These are phyloP conservation scores for Caenorhabditis japonica DNA, from an alignment of 2,888 invertebrate species.

Conservation along the genomic window DNA sequence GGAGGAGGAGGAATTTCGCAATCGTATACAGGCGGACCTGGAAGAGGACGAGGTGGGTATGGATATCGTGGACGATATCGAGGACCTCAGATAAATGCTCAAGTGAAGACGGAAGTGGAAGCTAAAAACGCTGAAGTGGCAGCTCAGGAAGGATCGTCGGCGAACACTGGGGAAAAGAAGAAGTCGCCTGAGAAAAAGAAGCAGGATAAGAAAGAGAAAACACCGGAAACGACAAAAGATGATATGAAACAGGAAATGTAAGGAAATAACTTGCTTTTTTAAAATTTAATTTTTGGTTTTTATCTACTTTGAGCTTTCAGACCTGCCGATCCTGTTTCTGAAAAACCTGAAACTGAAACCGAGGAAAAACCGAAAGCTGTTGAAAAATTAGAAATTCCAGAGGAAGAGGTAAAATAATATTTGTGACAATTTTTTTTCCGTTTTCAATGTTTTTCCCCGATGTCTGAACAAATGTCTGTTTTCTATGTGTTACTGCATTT, in stretches of 20 bases:
- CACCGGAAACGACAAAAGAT: background rate
- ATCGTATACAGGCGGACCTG: too few relatives aligned
- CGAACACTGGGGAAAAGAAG: background rate
- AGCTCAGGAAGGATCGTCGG: background rate
- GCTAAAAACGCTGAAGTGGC: background rate
- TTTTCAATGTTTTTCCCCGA: conserved; percentile 16
- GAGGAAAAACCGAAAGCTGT: background rate
- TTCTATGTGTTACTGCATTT: background rate
- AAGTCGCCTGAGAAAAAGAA: background rate
- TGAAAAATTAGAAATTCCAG: background rate
- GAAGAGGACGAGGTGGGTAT: conserved; percentile 22
- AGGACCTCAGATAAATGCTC: background rate
- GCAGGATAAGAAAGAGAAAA: background rate
- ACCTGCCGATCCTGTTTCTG: background rate
- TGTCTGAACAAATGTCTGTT: too few relatives aligned
- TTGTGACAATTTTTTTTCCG: background rate
- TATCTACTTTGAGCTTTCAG: too few relatives aligned
- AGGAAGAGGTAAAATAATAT: background rate
- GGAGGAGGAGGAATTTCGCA: conserved; percentile 24
- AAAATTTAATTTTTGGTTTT: too few relatives aligned
- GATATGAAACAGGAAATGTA: too few relatives aligned
- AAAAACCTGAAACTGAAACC: background rate
- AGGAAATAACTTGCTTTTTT: too few relatives aligned
- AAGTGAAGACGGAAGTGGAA: background rate
- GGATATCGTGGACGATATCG: background rate